Conservation (phyloP, 2,888 invertebrate genomes). For the Myopa tessellatipennis region DNA sequence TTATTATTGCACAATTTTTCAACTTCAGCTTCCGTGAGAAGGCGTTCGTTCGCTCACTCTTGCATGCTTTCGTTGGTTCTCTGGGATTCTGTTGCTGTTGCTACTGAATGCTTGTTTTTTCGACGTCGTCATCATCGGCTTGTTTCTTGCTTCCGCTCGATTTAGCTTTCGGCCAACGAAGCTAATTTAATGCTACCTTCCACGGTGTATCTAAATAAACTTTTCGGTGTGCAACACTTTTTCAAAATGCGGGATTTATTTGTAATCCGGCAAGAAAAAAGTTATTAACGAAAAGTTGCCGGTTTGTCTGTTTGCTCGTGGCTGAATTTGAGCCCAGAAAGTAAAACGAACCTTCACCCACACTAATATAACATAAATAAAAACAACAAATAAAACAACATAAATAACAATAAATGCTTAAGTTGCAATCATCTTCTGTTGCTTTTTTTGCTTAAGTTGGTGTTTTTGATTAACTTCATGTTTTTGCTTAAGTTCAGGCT, state of each 20-base stretch:
- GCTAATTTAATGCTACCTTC: constrained; percentile 61
- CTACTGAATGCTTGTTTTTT: neutral
- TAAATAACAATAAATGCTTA: neutral
- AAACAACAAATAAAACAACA: constrained; percentile 5
- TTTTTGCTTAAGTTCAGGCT: neutral
- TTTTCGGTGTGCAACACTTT: constrained; percentile 38
- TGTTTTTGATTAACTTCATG: neutral
- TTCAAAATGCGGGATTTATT: constrained; percentile 50
- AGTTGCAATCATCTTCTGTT: neutral
- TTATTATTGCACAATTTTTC: too few species aligned
- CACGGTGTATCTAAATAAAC: constrained; percentile 38
- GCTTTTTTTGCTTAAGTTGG: too few species aligned
- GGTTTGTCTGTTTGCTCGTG: neutral
- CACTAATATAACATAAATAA: constrained; percentile 14
- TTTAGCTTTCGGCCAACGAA: constrained; percentile 50
- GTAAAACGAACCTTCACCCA: too few species aligned
- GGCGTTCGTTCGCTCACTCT: constrained; percentile 44
- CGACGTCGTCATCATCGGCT: constrained; percentile 43
- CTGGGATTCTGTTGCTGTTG: neutral
- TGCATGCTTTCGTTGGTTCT: constrained; percentile 16
- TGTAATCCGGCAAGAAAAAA: constrained; percentile 46
- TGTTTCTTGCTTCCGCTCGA: constrained; percentile 56
- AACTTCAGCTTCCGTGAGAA: neutral
- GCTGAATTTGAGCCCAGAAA: neutral
- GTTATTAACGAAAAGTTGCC: constrained; percentile 44